phyloP scores from a whole-genome alignment of 2,888 invertebrate genomes.

The Camponotus fellah region DNA sequence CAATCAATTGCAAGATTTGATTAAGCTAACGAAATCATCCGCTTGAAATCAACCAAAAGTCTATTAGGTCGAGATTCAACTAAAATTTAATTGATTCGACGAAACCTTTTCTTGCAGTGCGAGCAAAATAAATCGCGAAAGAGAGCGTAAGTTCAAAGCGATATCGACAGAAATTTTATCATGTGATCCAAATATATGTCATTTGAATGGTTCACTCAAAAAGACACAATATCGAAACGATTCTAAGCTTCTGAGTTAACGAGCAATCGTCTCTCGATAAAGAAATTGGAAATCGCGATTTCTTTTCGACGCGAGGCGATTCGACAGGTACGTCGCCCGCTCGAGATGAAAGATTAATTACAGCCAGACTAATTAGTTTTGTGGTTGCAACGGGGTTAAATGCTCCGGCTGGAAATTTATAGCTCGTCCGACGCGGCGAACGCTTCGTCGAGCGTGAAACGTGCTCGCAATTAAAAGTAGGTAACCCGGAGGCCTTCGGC shows the following conservation, averaged over 20 bases:
- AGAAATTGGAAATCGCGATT: not conserved
- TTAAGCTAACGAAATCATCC: too few species aligned
- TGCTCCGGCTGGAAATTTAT: constrained; percentile 43
- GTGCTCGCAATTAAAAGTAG: constrained; percentile 57
- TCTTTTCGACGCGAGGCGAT: constrained; percentile 13
- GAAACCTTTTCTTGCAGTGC: too few species aligned
- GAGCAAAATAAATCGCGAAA: not conserved
- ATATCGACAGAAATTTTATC: not conserved
- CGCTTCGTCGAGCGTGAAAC: constrained; percentile 54
- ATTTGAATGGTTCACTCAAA: not conserved
- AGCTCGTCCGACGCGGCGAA: constrained; percentile 39
- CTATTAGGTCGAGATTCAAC: too few species aligned
- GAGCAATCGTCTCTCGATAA: not conserved
- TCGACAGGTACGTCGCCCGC: constrained; percentile 35
- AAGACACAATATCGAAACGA: not conserved
- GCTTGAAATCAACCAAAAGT: too few species aligned
- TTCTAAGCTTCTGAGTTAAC: not conserved
- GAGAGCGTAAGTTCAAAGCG: not conserved
- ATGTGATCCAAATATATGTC: not conserved
- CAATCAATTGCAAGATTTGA: too few species aligned
- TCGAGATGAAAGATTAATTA: constrained; percentile 51
- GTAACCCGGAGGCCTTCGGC: constrained; percentile 40
- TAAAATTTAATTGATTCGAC: too few species aligned
- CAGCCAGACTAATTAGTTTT: constrained; percentile 53
- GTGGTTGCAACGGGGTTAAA: constrained; percentile 37